Evolutionary conservation across 2,797 vertebrate species (phyloP).

Genomic region (Halcyon smyrnensis): DNA sequence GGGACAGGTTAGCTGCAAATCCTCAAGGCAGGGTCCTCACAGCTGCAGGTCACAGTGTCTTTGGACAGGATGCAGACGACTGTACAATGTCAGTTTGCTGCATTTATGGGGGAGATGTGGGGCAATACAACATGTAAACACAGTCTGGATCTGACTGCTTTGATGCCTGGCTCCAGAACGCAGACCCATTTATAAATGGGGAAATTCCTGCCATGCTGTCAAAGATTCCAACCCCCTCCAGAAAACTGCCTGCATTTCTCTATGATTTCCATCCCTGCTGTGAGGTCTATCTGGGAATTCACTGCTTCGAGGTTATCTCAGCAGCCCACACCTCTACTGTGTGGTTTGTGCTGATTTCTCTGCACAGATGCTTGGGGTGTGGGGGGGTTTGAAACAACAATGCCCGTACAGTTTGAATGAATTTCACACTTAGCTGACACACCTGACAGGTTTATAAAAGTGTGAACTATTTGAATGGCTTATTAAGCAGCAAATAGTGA

Average conservation of each 20-base stretch:
- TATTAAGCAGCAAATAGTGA: background rate
- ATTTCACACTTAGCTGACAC: background rate
- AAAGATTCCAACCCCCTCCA: background rate
- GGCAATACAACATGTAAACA: background rate
- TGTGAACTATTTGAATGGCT: background rate
- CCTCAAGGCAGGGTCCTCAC: background rate
- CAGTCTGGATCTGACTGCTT: background rate
- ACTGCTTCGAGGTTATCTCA: background rate
- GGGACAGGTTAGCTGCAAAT: background rate
- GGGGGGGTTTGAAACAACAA: background rate
- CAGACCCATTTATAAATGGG: background rate
- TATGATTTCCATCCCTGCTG: background rate
- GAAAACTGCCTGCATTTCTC: background rate
- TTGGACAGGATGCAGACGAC: background rate
- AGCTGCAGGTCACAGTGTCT: background rate
- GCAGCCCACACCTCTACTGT: background rate
- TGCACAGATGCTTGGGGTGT: background rate
- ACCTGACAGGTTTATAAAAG: background rate
- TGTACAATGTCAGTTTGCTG: background rate
- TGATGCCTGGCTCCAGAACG: background rate
- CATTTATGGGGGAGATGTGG: accelerated
- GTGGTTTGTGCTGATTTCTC: background rate
- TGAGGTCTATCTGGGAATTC: background rate
- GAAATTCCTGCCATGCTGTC: background rate
- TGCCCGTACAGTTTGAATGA: background rate